Evolutionary conservation across 2,797 vertebrate species (phyloP), one percentile per base, ranked within the genome.

Genomic region (Tangara arthus): DNA sequence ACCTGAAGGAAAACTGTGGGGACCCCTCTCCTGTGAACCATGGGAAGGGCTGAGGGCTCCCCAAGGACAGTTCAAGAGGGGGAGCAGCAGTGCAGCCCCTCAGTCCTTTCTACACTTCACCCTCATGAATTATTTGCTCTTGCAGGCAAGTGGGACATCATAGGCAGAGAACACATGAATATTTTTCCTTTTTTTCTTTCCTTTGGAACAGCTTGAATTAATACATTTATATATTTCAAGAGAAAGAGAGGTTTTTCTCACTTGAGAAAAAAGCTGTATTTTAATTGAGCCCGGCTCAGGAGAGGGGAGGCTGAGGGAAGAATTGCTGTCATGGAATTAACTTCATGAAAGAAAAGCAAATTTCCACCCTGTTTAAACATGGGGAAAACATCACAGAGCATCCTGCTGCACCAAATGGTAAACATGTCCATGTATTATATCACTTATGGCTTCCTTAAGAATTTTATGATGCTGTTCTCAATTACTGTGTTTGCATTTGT

Each of bases 401-500:
- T 91, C 78, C 63, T 94, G 80, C 89, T 90, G 89, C 75, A 96
- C 87, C 93, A 92, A 96, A 95, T 84, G 65, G 92, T 91, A 94
- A 97, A 96, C 92, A 95, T 88, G 95, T 79, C 93, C 82, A 44
- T 94, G 95, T 96, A 96, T 95, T 97, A 95, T 96, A 97, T 96
- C 93, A 94, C 94, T 96, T 91, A 96, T 11, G 91, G 94, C 87
- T 95, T 96, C 94, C 87, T 92, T 95, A 73, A 87, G 89, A 95
- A 87, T 95, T 97, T 95, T 95, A 95, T 87, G 95, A 95, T 95
- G 93, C 89, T 95, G 95, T 94, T 94, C 94, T 95, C 96, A 94
- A 95, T 95, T 97, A 95, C 92, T 94, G 94, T 95, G 93, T 96
- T 96, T 96, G 94, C 92, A 91, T 95, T 95, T 95, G 92, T 96